A percentile compares a stretch with the other conserved stretches of the same genome.
These are phyloP conservation scores for Dicentrarchus labrax DNA, from an alignment of 2,113 vertebrate genomes.

Conservation along the genomic window DNA sequence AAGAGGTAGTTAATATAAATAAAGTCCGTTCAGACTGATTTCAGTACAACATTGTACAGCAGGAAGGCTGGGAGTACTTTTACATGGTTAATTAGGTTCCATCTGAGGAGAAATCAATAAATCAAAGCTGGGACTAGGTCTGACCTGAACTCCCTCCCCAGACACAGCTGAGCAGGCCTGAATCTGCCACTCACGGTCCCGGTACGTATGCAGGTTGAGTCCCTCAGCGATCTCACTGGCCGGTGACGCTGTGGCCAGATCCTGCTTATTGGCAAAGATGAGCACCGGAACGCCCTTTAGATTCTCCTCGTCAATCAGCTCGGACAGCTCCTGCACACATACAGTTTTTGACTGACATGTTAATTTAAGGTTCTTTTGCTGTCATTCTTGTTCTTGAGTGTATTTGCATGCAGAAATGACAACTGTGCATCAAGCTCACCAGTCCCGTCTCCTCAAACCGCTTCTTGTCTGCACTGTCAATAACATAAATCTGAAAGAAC, in stretches of 20 bases:
- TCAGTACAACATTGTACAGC: not conserved
- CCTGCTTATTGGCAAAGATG: constrained; percentile 94
- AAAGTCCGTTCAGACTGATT: not conserved
- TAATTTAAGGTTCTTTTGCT: not conserved
- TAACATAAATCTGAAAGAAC: constrained; percentile 89
- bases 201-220: constrained; percentile 90
- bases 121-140: constrained; percentile 11
- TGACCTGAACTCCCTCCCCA: constrained; percentile 91
- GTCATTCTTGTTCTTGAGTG: not conserved
- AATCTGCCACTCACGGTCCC: constrained; percentile 92
- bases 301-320: constrained; percentile 88
- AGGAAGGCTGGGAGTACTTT: not conserved
- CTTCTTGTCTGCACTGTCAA: constrained; percentile 93
- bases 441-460: constrained; percentile 92
- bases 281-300: constrained; percentile 88
- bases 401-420: not conserved
- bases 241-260: constrained; percentile 87
- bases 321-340: constrained; percentile 87
- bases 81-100: not conserved
- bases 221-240: constrained; percentile 90
- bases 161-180: constrained; percentile 92
- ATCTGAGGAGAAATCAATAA: constrained; percentile 28
- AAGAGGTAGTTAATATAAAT: not conserved
- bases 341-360: not conserved
- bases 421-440: constrained; percentile 77